Evolutionary conservation across 2,113 vertebrate species (phyloP).

Genomic region (Upupa epops): DNA sequence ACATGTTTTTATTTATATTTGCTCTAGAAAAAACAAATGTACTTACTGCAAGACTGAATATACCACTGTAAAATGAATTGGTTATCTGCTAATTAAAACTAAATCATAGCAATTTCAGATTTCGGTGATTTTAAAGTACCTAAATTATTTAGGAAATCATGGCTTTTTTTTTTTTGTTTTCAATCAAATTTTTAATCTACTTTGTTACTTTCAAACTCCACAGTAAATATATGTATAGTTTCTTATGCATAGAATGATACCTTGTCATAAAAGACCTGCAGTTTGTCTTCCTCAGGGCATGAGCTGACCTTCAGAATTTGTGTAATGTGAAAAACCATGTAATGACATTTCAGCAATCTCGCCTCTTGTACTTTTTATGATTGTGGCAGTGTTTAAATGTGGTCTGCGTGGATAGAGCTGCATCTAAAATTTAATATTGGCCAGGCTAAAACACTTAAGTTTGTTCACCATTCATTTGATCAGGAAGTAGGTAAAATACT

Average conservation of each 20-base stretch:
- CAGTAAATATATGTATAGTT: not conserved
- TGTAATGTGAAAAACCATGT: not conserved
- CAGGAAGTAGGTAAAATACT: not conserved
- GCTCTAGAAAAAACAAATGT: not conserved
- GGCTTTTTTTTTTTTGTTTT: not conserved
- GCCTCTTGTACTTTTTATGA: not conserved
- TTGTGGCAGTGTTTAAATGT: not conserved
- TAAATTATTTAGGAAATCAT: not conserved
- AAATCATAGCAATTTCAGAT: not conserved
- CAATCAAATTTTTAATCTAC: not conserved
- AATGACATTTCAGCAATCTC: not conserved
- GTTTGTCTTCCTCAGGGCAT: not conserved
- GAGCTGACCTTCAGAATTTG: not conserved
- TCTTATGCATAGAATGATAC: not conserved
- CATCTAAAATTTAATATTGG: not conserved
- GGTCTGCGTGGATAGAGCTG: not conserved
- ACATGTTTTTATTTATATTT: not conserved
- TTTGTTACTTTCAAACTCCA: not conserved
- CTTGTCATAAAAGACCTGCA: not conserved
- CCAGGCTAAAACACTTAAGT: not conserved
- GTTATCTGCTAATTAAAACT: conserved; percentile 21
- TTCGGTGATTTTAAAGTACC: not conserved
- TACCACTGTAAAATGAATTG: not conserved
- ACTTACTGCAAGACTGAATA: too few relatives aligned
- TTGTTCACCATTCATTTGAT: not conserved